Base-by-base conservation (phyloP, 1,140 invertebrate species). In the Vollenhovia emeryi region DNA sequence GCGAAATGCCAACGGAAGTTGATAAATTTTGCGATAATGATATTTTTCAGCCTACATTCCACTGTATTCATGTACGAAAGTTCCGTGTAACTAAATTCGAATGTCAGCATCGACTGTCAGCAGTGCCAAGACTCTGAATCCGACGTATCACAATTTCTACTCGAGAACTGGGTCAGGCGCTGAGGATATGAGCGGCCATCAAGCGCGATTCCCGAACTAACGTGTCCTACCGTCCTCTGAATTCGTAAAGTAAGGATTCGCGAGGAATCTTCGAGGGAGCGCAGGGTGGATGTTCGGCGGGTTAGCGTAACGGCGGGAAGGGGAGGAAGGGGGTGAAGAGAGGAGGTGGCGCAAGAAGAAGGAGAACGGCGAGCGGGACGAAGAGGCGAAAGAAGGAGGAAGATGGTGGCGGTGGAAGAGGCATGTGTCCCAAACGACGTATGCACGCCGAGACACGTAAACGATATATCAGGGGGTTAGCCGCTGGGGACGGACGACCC, bases 381-480 rank as follows among this genome's bases (percentile, higher is more conserved):
- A 52, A n/a, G 27, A 64, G 40, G 45, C 11, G 52, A 55, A 80
- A 74, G 80, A 68, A 85, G 84, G 78, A 64, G n/a, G 75, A 84
- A 30, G 48, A 85, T 84, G 88, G 75, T 55, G 68, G 86, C 73
- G 88, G 87, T 84, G 86, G 89, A 88, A 89, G 87, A 91, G 92
- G 91, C 93, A 93, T 94, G 93, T 94, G 94, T 94, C 94, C 92
- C 93, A 94, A 94, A 94, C 93, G 93, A 94, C 92, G 93, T 94
- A 94, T 94, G 93, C 94, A 94, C 92, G 92, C 91, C 92, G 94
- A 92, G 93, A 95, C 94, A 95, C 94, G 94, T 94, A 94, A 95
- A 94, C 94, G 94, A 95, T 95, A 95, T 95, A 95, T 95, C 94
- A 95, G 93, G 91, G 94, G 94, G 94, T 94, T 94, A 94, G 93